phyloP scores from a whole-genome alignment of 35 echinoderm and acorn worm species.

The Ophioderma brevispina region DNA sequence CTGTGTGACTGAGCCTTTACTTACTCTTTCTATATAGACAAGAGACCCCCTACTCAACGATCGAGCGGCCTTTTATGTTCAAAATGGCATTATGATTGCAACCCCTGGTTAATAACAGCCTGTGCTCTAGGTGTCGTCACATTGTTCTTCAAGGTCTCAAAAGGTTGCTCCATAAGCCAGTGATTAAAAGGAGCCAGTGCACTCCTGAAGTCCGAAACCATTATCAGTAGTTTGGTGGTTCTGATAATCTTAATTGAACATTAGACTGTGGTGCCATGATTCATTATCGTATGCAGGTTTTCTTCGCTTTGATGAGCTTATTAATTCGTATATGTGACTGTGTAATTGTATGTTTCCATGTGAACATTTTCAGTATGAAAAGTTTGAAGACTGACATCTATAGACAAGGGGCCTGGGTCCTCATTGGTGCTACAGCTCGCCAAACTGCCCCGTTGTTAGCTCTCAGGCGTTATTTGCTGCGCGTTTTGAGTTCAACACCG shows the following conservation, averaged over 20 bases:
- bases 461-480: not conserved
- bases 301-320: not conserved
- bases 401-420: too few species aligned
- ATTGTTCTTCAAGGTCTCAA: not conserved
- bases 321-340: not conserved
- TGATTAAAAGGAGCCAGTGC: not conserved
- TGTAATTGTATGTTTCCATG: not conserved
- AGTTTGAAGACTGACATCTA: not conserved
- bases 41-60: not conserved
- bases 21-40: not conserved
- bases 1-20: too few species aligned
- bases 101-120: not conserved
- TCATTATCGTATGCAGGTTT: not conserved
- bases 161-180: not conserved
- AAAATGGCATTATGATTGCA: not conserved
- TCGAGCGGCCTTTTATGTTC: not conserved
- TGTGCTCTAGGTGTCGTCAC: not conserved
- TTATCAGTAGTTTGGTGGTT: not conserved
- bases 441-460: not conserved
- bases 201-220: not conserved
- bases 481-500: not conserved
- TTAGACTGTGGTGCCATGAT: not conserved
- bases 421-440: not conserved
- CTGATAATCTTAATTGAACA: not conserved
- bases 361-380: not conserved